These are phyloP conservation scores for Drosophila differens DNA, from an alignment of 2,888 invertebrate species.

Conservation along the genomic window DNA sequence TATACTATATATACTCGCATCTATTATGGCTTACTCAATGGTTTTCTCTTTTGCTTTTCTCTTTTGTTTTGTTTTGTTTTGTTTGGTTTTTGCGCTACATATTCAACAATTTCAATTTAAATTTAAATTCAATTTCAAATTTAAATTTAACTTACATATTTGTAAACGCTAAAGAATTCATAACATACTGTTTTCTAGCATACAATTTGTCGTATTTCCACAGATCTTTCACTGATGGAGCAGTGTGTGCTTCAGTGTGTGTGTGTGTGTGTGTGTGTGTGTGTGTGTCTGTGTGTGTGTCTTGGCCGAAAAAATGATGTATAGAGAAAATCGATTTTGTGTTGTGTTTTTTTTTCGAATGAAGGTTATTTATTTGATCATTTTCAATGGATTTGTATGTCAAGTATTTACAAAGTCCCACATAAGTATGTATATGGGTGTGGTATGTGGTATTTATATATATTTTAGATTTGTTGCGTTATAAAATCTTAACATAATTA, in stretches of 20 bases:
- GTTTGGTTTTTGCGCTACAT: constrained; percentile 62
- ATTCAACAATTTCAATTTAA: constrained; percentile 72
- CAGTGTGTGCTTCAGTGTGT: constrained; percentile 21
- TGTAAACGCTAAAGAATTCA: constrained; percentile 69
- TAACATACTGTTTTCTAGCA: constrained; percentile 55
- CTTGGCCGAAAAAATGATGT: constrained; percentile 39
- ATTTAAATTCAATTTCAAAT: constrained; percentile 55
- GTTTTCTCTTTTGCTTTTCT: constrained; percentile 2
- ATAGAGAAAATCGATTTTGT: constrained; percentile 58
- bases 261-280: constrained; percentile 17
- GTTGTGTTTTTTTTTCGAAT: constrained; percentile 59
- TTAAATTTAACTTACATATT: constrained; percentile 68
- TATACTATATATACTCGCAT: constrained; percentile 37
- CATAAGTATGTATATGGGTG: constrained; percentile 49
- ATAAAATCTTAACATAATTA: constrained; percentile 79
- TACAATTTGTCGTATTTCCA: constrained; percentile 29
- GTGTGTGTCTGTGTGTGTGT: constrained; percentile 6
- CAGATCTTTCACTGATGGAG: constrained; percentile 33
- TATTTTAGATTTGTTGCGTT: constrained; percentile 57
- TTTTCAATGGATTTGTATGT: constrained; percentile 60
- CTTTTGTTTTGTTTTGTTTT: constrained; percentile 17
- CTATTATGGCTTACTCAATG: constrained; percentile 32
- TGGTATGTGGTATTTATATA: constrained; percentile 36
- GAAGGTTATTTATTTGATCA: constrained; percentile 67
- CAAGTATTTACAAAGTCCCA: constrained; percentile 78